Percentiles rank a stretch among this genome's conserved stretches.
Conservation (phyloP, 2,888 invertebrate species). For the Athripsodes cinereus region DNA sequence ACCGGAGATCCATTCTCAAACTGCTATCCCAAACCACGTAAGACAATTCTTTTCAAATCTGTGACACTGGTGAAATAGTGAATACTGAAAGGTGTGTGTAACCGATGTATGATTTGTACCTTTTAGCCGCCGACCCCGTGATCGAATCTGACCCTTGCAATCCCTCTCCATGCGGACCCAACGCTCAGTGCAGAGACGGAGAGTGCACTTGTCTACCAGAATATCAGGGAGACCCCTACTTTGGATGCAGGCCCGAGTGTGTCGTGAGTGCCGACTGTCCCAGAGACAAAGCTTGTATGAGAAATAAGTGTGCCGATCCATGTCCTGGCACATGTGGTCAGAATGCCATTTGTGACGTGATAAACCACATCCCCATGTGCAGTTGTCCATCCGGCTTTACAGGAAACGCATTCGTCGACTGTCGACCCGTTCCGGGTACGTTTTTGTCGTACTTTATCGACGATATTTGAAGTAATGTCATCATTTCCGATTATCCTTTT, state of each 20-base stretch:
- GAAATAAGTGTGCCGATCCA: slow-evolving; percentile 65
- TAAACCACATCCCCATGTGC: slow-evolving; percentile 70
- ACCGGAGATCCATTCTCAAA: slow-evolving; percentile 60
- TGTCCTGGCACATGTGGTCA: slow-evolving; percentile 70
- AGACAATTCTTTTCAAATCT: slow-evolving; percentile 61
- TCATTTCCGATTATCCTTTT: neutral
- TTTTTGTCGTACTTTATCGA: neutral
- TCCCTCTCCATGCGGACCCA: slow-evolving; percentile 65
- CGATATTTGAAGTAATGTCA: slow-evolving; percentile 11
- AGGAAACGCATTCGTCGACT: slow-evolving; percentile 64
- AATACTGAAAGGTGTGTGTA: neutral
- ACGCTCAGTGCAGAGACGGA: slow-evolving; percentile 63
- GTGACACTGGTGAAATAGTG: slow-evolving; percentile 43
- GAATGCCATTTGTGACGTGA: slow-evolving; percentile 64
- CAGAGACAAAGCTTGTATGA: slow-evolving; percentile 60
- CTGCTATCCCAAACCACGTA: slow-evolving; percentile 36
- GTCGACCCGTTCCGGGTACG: slow-evolving; percentile 34
- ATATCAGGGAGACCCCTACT: slow-evolving; percentile 71
- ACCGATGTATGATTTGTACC: neutral
- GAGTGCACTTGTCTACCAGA: slow-evolving; percentile 65
- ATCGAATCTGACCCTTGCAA: slow-evolving; percentile 53
- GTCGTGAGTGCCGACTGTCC: slow-evolving; percentile 66
- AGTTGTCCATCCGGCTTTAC: slow-evolving; percentile 61
- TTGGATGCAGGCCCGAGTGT: slow-evolving; percentile 73
- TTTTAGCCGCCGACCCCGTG: slow-evolving; percentile 25